phyloP scores from a whole-genome alignment of 2,888 invertebrate genomes.

The Kuschelorhynchus macadamiae region DNA sequence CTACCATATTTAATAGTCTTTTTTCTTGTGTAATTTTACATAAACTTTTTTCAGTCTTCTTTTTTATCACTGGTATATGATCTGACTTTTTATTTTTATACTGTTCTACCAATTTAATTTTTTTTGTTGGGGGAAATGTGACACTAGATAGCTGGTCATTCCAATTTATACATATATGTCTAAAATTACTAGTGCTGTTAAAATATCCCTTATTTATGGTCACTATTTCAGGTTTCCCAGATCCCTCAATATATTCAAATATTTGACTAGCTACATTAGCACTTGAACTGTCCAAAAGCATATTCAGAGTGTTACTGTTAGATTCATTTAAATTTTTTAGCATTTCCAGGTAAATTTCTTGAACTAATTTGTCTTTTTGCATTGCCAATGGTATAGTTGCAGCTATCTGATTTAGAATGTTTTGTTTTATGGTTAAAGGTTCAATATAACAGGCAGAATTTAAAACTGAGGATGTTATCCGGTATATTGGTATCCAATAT shows the following conservation, averaged over 20 bases:
- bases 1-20: neutral
- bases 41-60: too few relatives aligned
- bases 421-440: constrained; percentile 8
- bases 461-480: constrained; percentile 12
- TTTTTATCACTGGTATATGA: neutral
- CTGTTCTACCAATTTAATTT: constrained; percentile 9
- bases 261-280: constrained; percentile 24
- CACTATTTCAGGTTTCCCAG: neutral
- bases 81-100: neutral
- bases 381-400: constrained; percentile 4
- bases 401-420: constrained; percentile 12
- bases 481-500: constrained; percentile 22
- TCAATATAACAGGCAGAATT: neutral
- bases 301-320: constrained; percentile 23
- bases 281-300: constrained; percentile 27
- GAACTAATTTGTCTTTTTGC: neutral
- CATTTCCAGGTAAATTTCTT: constrained; percentile 27
- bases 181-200: constrained; percentile 5
- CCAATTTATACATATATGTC: constrained; percentile 39
- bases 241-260: constrained; percentile 25
- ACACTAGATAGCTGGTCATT: neutral
- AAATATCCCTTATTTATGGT: neutral
- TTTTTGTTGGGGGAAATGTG: constrained; percentile 13
- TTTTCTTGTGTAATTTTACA: too few relatives aligned
- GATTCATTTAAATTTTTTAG: constrained; percentile 22